A percentile compares a stretch with the other conserved stretches of the same genome.
These are phyloP conservation scores for Trachythela sp. DNA, from an alignment of 64 coral and sea anemone species.

Conservation along the genomic window DNA sequence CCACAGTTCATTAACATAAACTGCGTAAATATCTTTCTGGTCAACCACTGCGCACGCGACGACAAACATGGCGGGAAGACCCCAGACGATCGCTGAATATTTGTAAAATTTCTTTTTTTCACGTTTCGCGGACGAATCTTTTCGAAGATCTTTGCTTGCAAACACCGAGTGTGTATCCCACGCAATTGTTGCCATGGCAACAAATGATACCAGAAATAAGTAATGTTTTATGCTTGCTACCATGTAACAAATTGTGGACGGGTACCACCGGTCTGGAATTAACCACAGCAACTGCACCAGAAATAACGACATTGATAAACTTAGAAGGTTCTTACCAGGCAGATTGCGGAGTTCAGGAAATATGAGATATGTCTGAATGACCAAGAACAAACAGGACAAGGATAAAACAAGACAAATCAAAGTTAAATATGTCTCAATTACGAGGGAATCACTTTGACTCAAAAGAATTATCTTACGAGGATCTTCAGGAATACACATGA, in stretches of 20 bases:
- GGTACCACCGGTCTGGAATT: background rate
- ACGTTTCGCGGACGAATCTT: background rate
- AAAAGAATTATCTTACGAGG: background rate
- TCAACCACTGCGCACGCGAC: background rate
- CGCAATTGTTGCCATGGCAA: slow-evolving; percentile 39
- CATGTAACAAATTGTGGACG: background rate
- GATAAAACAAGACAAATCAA: background rate
- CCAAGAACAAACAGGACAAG: background rate
- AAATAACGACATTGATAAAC: slow-evolving; percentile 38
- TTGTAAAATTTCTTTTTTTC: background rate
- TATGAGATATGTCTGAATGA: slow-evolving; percentile 20
- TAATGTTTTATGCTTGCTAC: slow-evolving; percentile 25
- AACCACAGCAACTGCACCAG: background rate
- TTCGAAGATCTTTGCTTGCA: background rate
- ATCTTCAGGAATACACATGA: background rate
- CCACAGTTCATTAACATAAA: background rate
- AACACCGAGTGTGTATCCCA: slow-evolving; percentile 28
- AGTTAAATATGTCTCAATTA: background rate
- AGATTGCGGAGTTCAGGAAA: slow-evolving; percentile 45
- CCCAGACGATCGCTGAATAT: background rate
- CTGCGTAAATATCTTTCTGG: background rate
- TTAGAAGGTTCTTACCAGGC: slow-evolving; percentile 41
- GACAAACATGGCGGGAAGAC: background rate
- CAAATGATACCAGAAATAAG: slow-evolving; percentile 36
- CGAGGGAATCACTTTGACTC: background rate